Percentiles rank a stretch among this genome's conserved stretches.
Evolutionary conservation across 2,113 vertebrate genomes (phyloP).

Genomic region (sheep (Ovis aries)): DNA sequence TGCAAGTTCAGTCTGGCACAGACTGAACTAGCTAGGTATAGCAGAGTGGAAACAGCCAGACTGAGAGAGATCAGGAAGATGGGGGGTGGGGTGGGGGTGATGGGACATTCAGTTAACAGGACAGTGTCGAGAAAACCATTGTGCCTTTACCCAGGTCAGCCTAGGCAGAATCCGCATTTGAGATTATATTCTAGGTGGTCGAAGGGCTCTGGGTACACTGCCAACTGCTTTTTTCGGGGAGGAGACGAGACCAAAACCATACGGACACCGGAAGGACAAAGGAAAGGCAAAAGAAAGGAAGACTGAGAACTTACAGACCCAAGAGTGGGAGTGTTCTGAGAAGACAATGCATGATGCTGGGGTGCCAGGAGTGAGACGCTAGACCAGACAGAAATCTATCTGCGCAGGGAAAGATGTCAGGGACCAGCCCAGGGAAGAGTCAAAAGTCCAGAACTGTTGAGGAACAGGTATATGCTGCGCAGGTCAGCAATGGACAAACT

Average conservation of each 20-base stretch:
- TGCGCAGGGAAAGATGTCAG: not conserved
- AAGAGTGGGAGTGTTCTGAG: not conserved
- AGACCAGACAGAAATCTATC: not conserved
- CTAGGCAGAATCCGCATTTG: not conserved
- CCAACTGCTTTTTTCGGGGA: not conserved
- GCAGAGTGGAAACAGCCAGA: not conserved
- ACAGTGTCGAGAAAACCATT: not conserved
- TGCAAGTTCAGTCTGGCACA: not conserved
- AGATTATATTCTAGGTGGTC: not conserved
- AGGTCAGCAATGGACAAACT: slow-evolving; percentile 26
- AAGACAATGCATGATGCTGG: not conserved
- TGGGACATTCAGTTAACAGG: not conserved
- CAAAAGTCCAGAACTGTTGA: slow-evolving; percentile 38
- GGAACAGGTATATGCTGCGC: not conserved
- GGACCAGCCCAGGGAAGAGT: slow-evolving; percentile 17
- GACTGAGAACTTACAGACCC: not conserved
- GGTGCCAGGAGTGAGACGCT: not conserved
- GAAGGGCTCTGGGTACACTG: not conserved
- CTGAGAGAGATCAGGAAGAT: not conserved
- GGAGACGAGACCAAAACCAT: not conserved
- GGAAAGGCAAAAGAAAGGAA: not conserved
- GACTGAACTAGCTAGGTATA: not conserved
- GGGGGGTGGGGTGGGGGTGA: no score
- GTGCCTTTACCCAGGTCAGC: not conserved
- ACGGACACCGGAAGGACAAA: not conserved